These are phyloP conservation scores for Drosophila ambigua DNA, from an alignment of 1,140 invertebrate genomes.

Conservation along the genomic window DNA sequence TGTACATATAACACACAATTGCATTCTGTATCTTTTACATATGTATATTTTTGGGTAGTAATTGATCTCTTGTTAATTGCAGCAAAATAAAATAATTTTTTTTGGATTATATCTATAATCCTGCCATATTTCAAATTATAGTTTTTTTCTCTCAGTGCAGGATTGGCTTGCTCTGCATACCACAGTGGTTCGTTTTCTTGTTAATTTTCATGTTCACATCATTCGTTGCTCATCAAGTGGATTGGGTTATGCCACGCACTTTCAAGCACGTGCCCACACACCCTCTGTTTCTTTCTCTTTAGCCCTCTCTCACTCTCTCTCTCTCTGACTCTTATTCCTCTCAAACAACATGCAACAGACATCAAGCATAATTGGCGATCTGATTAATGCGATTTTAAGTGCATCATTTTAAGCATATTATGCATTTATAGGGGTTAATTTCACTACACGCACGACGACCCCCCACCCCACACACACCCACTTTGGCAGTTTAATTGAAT, in stretches of 20 bases:
- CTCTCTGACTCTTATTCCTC: neutral
- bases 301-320: neutral
- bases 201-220: constrained; percentile 61
- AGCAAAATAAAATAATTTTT: no score
- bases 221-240: constrained; percentile 19
- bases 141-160: constrained; percentile 28
- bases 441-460: constrained; percentile 64
- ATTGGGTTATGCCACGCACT: constrained; percentile 54
- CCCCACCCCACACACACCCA: constrained; percentile 27
- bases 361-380: constrained; percentile 76
- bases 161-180: constrained; percentile 15
- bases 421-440: constrained; percentile 82
- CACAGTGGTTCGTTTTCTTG: constrained; percentile 58
- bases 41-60: no score
- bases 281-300: constrained; percentile 1
- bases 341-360: constrained; percentile 30
- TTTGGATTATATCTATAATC: neutral
- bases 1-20: no score
- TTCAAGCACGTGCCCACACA: constrained; percentile 64
- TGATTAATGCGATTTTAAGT: constrained; percentile 83
- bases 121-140: neutral
- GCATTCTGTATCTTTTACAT: no score
- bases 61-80: no score
- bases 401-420: constrained; percentile 82
- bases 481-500: constrained; percentile 79